These are phyloP conservation scores for Antheraea pernyi DNA, from an alignment of 1,140 invertebrate genomes.

Conservation along the genomic window DNA sequence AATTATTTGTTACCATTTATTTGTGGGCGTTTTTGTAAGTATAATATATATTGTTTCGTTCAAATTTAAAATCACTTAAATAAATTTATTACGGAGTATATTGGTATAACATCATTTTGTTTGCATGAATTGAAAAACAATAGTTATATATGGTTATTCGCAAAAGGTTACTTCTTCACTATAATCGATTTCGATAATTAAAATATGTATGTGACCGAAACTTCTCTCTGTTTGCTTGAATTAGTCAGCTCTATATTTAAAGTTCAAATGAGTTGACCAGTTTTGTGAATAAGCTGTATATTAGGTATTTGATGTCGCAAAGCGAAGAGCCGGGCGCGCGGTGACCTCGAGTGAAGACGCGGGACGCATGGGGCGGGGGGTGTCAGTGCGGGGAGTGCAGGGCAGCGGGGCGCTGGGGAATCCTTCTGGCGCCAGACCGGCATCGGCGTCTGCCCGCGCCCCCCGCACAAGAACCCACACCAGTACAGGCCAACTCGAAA, in stretches of 20 bases:
- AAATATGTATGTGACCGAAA: not conserved
- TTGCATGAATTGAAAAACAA: too few relatives aligned
- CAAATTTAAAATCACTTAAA: too few relatives aligned
- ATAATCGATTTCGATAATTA: not conserved
- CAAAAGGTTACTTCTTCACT: not conserved
- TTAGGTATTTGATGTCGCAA: constrained; percentile 41
- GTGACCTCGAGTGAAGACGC: constrained; percentile 51
- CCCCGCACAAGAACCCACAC: constrained; percentile 36
- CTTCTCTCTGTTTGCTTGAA: not conserved
- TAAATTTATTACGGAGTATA: too few relatives aligned
- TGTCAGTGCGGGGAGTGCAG: constrained; percentile 47
- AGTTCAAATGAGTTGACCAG: constrained; percentile 11
- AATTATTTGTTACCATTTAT: too few relatives aligned
- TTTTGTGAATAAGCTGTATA: constrained; percentile 27
- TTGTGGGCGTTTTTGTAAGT: too few relatives aligned
- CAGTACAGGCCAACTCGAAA: constrained; percentile 66
- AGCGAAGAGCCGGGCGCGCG: constrained; percentile 46
- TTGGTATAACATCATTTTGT: too few relatives aligned
- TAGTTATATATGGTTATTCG: too few relatives aligned
- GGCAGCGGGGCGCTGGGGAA: constrained; percentile 74
- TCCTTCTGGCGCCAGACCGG: constrained; percentile 79
- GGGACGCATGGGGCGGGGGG: constrained; percentile 45
- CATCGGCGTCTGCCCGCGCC: constrained; percentile 68
- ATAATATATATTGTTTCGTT: too few relatives aligned
- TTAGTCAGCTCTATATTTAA: constrained; percentile 17